Evolutionary conservation across 2,113 vertebrate species (phyloP).

Genomic region (Prolemur simus): DNA sequence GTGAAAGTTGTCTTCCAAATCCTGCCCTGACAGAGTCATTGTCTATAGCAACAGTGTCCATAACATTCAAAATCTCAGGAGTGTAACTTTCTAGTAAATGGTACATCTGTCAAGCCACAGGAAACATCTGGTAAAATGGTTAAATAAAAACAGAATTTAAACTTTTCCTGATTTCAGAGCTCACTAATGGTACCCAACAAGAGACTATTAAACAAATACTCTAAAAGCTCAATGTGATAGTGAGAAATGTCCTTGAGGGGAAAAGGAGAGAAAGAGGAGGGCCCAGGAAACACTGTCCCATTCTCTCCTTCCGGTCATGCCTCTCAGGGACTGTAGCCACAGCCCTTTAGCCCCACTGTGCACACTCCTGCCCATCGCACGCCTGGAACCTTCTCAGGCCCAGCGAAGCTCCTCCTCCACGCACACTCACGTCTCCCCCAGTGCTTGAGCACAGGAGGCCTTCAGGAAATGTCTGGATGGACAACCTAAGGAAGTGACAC

Average conservation of each 20-base stretch:
- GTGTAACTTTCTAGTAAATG: constrained; percentile 85
- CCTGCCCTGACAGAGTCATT: constrained; percentile 75
- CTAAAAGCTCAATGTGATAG: accelerated
- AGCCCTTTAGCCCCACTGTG: not conserved
- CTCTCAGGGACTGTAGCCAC: not conserved
- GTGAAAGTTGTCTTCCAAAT: constrained; percentile 72
- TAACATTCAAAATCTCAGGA: constrained; percentile 83
- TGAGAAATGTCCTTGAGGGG: not conserved
- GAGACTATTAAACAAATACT: not conserved
- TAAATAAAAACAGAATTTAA: constrained; percentile 75
- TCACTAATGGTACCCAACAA: constrained; percentile 21
- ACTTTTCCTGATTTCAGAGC: constrained; percentile 71
- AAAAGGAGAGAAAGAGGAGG: not conserved
- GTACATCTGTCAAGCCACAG: constrained; percentile 85
- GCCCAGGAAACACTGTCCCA: not conserved
- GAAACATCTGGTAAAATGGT: constrained; percentile 88
- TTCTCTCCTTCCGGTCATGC: not conserved
- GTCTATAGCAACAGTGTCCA: constrained; percentile 89
- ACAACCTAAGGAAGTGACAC: not conserved
- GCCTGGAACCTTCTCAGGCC: not conserved
- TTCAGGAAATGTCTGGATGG: not conserved
- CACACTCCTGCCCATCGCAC: not conserved
- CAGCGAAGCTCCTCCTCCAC: not conserved
- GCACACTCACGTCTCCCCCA: not conserved
- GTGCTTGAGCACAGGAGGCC: not conserved